phyloP scores from a whole-genome alignment of 2,888 invertebrate genomes.

The Hypomecis punctinalis region DNA sequence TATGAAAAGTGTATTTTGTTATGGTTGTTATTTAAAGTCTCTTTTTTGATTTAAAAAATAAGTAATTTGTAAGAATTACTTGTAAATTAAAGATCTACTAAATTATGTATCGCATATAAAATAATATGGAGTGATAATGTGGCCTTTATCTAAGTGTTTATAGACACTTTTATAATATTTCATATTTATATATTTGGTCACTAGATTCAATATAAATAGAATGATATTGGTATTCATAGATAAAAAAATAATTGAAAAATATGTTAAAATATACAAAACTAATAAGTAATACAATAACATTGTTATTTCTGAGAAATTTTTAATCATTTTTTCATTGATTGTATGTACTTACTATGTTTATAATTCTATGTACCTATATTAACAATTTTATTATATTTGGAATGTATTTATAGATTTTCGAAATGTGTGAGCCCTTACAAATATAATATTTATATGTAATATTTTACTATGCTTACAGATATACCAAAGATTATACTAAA shows the following conservation, averaged over 20 bases:
- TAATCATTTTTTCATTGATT: neutral
- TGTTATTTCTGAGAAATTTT: neutral
- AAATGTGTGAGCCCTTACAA: too few relatives aligned
- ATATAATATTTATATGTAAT: neutral
- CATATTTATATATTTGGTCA: slow-evolving; percentile 45
- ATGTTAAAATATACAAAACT: too few relatives aligned
- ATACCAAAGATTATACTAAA: too few relatives aligned
- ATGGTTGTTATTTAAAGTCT: too few relatives aligned
- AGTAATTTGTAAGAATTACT: neutral
- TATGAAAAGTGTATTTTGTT: too few relatives aligned
- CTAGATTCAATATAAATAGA: too few relatives aligned
- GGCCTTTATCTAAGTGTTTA: slow-evolving; percentile 70
- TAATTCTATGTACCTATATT: too few relatives aligned
- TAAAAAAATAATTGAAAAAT: neutral
- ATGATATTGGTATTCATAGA: too few relatives aligned
- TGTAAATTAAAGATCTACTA: neutral
- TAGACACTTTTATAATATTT: slow-evolving; percentile 60
- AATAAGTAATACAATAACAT: too few relatives aligned
- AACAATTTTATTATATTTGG: too few relatives aligned
- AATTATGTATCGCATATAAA: neutral
- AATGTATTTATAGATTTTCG: too few relatives aligned
- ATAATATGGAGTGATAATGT: slow-evolving; percentile 70
- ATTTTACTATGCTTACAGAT: slow-evolving; percentile 5
- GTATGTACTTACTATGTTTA: neutral
- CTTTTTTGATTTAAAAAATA: too few relatives aligned